Evolutionary conservation across 1,140 invertebrate species (phyloP).

Genomic region (Andrena cerasifolii): DNA sequence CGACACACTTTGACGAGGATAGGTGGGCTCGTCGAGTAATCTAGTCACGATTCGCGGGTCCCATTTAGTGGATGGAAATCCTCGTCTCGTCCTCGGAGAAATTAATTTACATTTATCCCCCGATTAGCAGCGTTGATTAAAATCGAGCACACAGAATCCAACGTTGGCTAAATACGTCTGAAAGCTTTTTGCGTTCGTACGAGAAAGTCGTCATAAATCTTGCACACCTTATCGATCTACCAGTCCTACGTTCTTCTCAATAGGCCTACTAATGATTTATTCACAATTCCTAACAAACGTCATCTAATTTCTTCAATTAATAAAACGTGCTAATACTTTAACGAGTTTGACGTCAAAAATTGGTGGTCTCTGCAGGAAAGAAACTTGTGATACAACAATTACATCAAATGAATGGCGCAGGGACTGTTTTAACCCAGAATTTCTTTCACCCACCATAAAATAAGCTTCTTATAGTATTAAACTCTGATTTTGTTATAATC

Average conservation of each 20-base stretch:
- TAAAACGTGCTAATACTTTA: too few relatives aligned
- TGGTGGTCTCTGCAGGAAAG: too few relatives aligned
- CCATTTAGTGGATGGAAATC: slow-evolving; percentile 58
- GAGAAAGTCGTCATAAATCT: not conserved
- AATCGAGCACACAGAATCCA: slow-evolving; percentile 52
- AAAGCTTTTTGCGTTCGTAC: not conserved
- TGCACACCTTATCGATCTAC: not conserved
- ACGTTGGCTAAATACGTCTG: slow-evolving; percentile 21
- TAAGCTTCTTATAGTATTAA: too few relatives aligned
- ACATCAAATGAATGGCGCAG: too few relatives aligned
- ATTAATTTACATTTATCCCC: slow-evolving; percentile 73
- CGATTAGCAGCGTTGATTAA: slow-evolving; percentile 72
- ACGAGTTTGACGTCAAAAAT: too few relatives aligned
- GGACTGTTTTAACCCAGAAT: too few relatives aligned
- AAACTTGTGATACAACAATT: too few relatives aligned
- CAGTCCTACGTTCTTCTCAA: not conserved
- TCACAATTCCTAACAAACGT: too few relatives aligned
- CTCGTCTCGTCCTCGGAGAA: slow-evolving; percentile 42
- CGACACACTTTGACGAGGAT: slow-evolving; percentile 3
- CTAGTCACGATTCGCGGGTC: slow-evolving; percentile 62
- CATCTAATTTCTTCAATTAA: too few relatives aligned
- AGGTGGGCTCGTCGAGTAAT: slow-evolving; percentile 22
- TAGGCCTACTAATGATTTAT: too few relatives aligned
- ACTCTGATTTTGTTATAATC: too few relatives aligned
- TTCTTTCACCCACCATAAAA: too few relatives aligned